Base-by-base conservation (phyloP, 1,140 invertebrate genomes). In the Oryzaephilus surinamensis region DNA sequence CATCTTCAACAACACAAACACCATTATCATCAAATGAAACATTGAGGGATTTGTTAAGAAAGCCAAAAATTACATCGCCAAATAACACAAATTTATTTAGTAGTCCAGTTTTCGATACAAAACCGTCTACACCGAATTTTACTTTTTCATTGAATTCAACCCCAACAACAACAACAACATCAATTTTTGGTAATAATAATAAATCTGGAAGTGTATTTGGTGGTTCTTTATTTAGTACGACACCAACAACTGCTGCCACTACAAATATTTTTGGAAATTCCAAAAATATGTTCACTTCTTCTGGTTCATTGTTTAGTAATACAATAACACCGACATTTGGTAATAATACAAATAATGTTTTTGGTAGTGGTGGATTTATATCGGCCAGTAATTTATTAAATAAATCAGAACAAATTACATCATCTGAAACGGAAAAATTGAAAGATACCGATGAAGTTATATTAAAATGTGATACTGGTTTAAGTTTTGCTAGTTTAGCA, bases 401-500 rank as follows among this genome's bases (percentile, higher is more conserved):
- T n/a, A n/a, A n/a, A n/a, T n/a, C n/a, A n/a, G n/a, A n/a, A n/a
- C n/a, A n/a, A n/a, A n/a, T n/a, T n/a, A n/a, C n/a, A n/a, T n/a
- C n/a, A n/a, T n/a, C 19, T n/a, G 46, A 47, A n/a, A 50, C 48
- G 7, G 39, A 33, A 0, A 37, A 46, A 31, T 38, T 54, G 13
- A 48, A 54, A 12, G 50, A 51, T 19, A 32, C 41, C 1, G 46
- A 52, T 26, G 50, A 52, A 13, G 11, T 38, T 2, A 43, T 55
- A 29, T 45, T 58, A 11, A 51, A 53, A 27, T 50, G 30, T 29
- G 49, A 52, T 33, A 36, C 45, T 6, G 45, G 43, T 30, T 34
- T 62, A 15, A 59, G 51, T 23, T 69, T 69, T 56, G 61, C 65
- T 4, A 51, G 36, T 23, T 43, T 62, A 16, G 56, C 56, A 3